phyloP scores from a whole-genome alignment of 1,140 invertebrate genomes.

The Lethrus apterus region DNA sequence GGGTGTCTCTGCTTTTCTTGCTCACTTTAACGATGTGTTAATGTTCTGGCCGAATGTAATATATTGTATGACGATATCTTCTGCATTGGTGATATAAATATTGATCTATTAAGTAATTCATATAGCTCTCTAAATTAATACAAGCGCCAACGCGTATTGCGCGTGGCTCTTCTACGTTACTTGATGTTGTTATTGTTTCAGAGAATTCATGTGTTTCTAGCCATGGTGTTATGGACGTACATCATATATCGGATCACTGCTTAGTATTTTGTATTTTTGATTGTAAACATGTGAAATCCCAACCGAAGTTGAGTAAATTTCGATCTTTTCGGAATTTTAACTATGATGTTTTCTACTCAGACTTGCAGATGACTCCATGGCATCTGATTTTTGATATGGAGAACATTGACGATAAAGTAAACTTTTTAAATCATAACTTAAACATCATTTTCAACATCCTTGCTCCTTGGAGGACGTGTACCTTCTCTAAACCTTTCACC shows the following conservation, averaged over 20 bases:
- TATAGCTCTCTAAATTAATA: constrained; percentile 3
- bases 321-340: constrained; percentile 1
- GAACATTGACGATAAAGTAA: constrained; percentile 9
- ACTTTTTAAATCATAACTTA: constrained; percentile 3
- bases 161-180: neutral
- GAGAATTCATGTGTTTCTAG: neutral
- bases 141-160: constrained; percentile 1
- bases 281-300: neutral
- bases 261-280: neutral
- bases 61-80: neutral
- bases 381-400: neutral
- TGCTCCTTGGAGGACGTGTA: constrained; percentile 1
- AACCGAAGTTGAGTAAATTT: neutral
- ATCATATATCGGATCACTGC: constrained; percentile 3
- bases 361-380: neutral
- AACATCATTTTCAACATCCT: constrained; percentile 1
- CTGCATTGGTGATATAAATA: constrained; percentile 11
- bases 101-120: neutral
- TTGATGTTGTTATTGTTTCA: constrained; percentile 10
- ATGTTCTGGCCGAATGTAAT: neutral
- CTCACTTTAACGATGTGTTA: neutral
- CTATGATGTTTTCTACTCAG: neutral
- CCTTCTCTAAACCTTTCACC: neutral
- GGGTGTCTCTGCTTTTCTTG: neutral
- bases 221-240: neutral